phyloP scores from a whole-genome alignment of 2,888 invertebrate species.

The Rapana venosa region DNA sequence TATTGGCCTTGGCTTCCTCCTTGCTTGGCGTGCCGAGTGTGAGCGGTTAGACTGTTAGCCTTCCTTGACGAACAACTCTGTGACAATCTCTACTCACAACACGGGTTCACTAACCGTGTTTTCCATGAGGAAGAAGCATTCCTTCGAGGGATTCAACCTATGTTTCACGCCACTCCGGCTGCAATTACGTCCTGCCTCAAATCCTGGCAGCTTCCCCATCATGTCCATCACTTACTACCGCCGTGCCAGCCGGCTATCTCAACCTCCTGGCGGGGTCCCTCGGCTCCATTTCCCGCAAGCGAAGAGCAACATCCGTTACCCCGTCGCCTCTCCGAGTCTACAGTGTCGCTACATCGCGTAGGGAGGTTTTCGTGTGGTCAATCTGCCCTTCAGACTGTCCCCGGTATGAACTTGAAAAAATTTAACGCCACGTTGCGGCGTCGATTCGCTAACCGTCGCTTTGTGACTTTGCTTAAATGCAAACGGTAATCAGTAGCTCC shows the following conservation, averaged over 20 bases:
- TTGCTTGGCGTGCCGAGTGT: background rate
- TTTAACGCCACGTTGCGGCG: too few species aligned
- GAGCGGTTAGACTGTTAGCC: background rate
- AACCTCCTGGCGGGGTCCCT: background rate
- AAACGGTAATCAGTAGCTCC: background rate
- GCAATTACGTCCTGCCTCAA: conserved; percentile 31
- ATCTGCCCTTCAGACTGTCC: too few species aligned
- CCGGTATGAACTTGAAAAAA: too few species aligned
- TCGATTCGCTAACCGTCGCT: too few species aligned
- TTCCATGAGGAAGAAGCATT: conserved; percentile 25
- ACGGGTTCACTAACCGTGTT: background rate
- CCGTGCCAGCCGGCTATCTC: background rate
- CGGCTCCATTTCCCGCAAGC: background rate
- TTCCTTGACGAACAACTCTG: background rate
- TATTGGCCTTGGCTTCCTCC: background rate
- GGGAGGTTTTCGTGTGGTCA: background rate
- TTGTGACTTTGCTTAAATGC: too few species aligned
- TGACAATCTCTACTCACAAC: background rate
- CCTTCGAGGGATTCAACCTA: conserved; percentile 11
- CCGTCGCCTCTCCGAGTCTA: background rate
- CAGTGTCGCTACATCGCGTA: background rate
- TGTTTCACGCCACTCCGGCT: conserved; percentile 45
- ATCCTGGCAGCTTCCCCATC: conserved; percentile 38
- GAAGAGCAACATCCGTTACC: background rate
- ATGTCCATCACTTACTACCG: conserved; percentile 40